A percentile compares a stretch with the other conserved stretches of the same genome.
Conservation (phyloP, 2,888 invertebrate genomes). For the Arctia plantaginis region DNA sequence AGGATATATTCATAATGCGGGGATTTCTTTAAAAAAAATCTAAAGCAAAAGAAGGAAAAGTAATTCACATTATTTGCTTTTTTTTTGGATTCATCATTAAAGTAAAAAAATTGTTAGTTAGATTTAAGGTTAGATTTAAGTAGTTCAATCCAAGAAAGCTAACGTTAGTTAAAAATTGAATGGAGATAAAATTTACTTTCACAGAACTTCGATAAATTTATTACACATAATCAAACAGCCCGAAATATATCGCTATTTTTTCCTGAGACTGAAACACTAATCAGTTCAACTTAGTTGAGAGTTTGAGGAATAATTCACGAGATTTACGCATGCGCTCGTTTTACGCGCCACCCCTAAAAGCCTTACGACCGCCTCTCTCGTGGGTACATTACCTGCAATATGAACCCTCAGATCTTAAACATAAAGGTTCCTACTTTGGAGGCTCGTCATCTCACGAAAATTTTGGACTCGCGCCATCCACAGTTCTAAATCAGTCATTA, state of each 20-base stretch:
- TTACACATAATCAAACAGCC: conserved; percentile 31
- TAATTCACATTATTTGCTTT: not conserved
- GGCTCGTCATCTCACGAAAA: conserved; percentile 69
- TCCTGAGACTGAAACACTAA: conserved; percentile 41
- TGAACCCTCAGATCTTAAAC: conserved; percentile 72
- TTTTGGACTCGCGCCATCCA: conserved; percentile 74
- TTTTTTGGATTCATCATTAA: not conserved
- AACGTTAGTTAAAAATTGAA: not conserved
- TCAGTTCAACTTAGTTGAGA: conserved; percentile 67
- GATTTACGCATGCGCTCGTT: conserved; percentile 83
- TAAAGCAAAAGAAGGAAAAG: not conserved
- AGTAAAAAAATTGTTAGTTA: too few species aligned
- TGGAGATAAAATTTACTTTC: not conserved
- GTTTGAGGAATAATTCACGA: conserved; percentile 72
- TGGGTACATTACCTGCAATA: conserved; percentile 70
- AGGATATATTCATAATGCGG: too few species aligned
- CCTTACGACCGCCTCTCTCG: conserved; percentile 84
- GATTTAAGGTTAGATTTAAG: not conserved
- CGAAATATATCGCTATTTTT: conserved; percentile 39
- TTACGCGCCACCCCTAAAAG: conserved; percentile 84
- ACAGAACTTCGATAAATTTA: not conserved
- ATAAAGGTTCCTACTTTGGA: conserved; percentile 65
- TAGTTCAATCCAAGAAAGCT: not conserved
- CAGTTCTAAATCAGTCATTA: conserved; percentile 83
- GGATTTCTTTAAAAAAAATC: too few species aligned